These are phyloP conservation scores for Trididemnum clinides DNA, from an alignment of 23 tunicate genomes.

Conservation along the genomic window DNA sequence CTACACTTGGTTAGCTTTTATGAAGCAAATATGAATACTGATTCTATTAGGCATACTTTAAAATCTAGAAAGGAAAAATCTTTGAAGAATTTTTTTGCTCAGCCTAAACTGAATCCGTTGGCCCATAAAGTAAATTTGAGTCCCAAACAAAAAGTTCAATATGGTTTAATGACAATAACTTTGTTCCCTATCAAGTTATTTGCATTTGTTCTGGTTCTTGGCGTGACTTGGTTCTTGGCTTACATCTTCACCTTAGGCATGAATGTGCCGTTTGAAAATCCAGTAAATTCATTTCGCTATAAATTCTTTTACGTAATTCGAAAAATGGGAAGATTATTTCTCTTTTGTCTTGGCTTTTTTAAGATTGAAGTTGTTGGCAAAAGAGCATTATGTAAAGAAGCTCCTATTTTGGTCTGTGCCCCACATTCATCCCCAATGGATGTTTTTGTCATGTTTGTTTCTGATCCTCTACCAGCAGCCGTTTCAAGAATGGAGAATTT, in stretches of 20 bases:
- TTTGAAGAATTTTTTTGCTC: constrained; percentile 42
- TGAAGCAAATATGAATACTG: not conserved
- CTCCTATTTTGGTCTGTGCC: constrained; percentile 58
- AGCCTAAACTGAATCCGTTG: constrained; percentile 69
- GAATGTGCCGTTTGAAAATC: not conserved
- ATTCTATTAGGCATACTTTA: not conserved
- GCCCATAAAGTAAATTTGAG: constrained; percentile 28
- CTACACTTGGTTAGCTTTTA: no score
- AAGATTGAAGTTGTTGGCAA: constrained; percentile 52
- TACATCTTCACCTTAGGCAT: constrained; percentile 3
- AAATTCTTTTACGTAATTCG: constrained; percentile 10
- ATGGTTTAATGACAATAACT: constrained; percentile 41
- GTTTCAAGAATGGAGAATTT: constrained; percentile 67
- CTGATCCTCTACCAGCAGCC: constrained; percentile 40
- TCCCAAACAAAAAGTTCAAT: constrained; percentile 4
- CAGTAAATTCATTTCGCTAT: not conserved
- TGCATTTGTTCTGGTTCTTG: not conserved
- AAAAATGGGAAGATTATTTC: constrained; percentile 38
- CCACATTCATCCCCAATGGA: constrained; percentile 71
- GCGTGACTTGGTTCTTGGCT: constrained; percentile 3
- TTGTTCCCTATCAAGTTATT: constrained; percentile 18
- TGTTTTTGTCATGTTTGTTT: constrained; percentile 42
- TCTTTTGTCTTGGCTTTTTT: constrained; percentile 54
- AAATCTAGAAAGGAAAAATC: not conserved
- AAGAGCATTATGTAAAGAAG: constrained; percentile 38